Evolutionary conservation across 2,113 vertebrate species (phyloP).

Genomic region (Benitochromis conjunctus): DNA sequence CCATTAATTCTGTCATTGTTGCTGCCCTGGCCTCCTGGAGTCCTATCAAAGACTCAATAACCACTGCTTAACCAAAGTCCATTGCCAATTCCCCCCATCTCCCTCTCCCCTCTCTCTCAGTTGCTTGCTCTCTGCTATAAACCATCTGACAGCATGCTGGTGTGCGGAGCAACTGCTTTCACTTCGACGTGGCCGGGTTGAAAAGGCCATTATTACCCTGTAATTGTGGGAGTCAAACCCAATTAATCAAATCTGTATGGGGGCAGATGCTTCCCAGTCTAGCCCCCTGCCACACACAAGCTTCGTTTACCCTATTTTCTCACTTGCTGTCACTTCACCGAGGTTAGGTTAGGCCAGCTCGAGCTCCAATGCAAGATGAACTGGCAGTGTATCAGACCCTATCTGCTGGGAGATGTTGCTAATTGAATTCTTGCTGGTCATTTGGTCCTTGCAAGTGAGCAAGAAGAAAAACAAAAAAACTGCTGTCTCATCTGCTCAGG

Average conservation of each 20-base stretch:
- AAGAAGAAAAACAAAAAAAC: constrained; percentile 74
- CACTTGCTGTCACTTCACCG: constrained; percentile 52
- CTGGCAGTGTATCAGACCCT: constrained; percentile 37
- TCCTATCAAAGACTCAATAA: constrained; percentile 78
- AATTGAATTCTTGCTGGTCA: constrained; percentile 81
- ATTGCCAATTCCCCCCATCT: constrained; percentile 51
- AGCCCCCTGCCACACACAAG: not conserved
- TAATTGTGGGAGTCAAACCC: constrained; percentile 76
- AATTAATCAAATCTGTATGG: constrained; percentile 80
- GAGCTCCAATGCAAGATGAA: constrained; percentile 27
- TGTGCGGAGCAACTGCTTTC: constrained; percentile 54
- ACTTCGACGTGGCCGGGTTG: constrained; percentile 39
- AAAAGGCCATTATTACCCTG: constrained; percentile 71
- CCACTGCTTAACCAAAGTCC: constrained; percentile 74
- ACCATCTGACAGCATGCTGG: constrained; percentile 53
- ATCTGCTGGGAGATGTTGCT: constrained; percentile 67
- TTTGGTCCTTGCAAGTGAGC: constrained; percentile 84
- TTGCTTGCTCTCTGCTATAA: constrained; percentile 29
- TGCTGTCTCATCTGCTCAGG: constrained; percentile 66
- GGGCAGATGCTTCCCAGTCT: constrained; percentile 75
- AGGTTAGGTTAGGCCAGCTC: constrained; percentile 33
- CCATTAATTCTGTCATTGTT: constrained; percentile 80
- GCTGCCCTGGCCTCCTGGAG: constrained; percentile 73
- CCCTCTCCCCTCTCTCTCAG: constrained; percentile 18
- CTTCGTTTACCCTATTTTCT: constrained; percentile 37